phyloP scores from a whole-genome alignment of 2,888 invertebrate genomes.

The Lasioglossum leucozonium region DNA sequence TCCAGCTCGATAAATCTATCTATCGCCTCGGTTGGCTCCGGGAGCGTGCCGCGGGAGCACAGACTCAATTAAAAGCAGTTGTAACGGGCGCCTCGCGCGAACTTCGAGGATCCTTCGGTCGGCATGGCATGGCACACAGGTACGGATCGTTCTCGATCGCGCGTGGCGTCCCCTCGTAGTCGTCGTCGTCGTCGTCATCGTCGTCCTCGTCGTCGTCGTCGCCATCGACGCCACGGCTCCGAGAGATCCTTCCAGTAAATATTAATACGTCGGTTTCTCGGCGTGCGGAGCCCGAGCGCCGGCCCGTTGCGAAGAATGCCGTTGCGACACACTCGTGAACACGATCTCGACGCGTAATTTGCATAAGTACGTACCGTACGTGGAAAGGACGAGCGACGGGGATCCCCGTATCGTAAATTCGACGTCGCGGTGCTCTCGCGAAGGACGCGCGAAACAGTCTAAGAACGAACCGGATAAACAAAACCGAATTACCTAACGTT shows the following conservation, averaged over 20 bases:
- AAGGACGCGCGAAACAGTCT: not conserved
- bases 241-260: slow-evolving; percentile 41
- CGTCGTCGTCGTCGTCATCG: not conserved
- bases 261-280: slow-evolving; percentile 29
- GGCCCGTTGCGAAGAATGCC: slow-evolving; percentile 53
- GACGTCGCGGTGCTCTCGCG: slow-evolving; percentile 12
- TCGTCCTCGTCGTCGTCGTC: not conserved
- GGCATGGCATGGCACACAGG: not conserved
- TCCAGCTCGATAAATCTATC: slow-evolving; percentile 20
- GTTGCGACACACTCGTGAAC: slow-evolving; percentile 63
- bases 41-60: not conserved
- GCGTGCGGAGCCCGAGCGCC: slow-evolving; percentile 7
- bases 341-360: slow-evolving; percentile 58
- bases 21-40: slow-evolving; percentile 5
- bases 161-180: not conserved
- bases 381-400: slow-evolving; percentile 55
- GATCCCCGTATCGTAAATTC: slow-evolving; percentile 44
- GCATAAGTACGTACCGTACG: slow-evolving; percentile 53
- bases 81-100: slow-evolving; percentile 4
- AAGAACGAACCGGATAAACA: not conserved
- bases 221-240: not conserved
- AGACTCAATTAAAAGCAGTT: slow-evolving; percentile 11
- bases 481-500: not conserved
- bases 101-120: not conserved
- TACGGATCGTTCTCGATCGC: not conserved